Evolutionary conservation across 1,140 invertebrate genomes (phyloP), one percentile per base, ranked within the genome.

Genomic region (Nasonia longicornis): DNA sequence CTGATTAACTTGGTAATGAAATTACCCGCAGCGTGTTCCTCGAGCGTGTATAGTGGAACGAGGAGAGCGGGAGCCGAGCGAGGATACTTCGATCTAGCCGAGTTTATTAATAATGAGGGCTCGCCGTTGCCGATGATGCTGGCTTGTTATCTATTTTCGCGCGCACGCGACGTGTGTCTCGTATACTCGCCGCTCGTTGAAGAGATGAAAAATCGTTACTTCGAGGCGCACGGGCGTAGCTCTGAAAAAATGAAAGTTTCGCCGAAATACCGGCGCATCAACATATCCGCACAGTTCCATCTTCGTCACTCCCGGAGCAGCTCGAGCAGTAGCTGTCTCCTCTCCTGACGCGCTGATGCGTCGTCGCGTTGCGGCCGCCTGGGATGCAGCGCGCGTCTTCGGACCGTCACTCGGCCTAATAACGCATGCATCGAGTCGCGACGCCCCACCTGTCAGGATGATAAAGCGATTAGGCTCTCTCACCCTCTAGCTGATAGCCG

Each of bases 1-100:
- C 84, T 87, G 85, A 86, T 86, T 86, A 86, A 85, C 86, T 84
- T 73, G 82, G n/a, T 85, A 81, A 86, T 83, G 79, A 87, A 86
- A 87, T 86, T 86, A 79, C 52, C 35, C 64, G 48, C 26, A 22
- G n/a, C 42, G 20, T 48, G 38, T 71, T 74, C 22, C 22, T 7
- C 22, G 64, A 58, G 20, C 52, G 52, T 58, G 52, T 58, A 58
- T 58, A 58, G 16, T 6, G 16, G 48, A 52, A 52, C 48, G 16
- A 26, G 1, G 14, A 58, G 16, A 3, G 20, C 2, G 20, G 52
- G 20, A 14, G 6, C 3, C 2, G 52, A 8, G 12, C 8, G 45
- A 58, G 52, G 52, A 20, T 58, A 58, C 52, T 58, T 58, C 52
- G 16, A 58, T n/a, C 52, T 58, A n/a, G 16, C 52, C 52, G 52